phyloP scores from a whole-genome alignment of 2,888 invertebrate genomes.

The Athalia cordata region DNA sequence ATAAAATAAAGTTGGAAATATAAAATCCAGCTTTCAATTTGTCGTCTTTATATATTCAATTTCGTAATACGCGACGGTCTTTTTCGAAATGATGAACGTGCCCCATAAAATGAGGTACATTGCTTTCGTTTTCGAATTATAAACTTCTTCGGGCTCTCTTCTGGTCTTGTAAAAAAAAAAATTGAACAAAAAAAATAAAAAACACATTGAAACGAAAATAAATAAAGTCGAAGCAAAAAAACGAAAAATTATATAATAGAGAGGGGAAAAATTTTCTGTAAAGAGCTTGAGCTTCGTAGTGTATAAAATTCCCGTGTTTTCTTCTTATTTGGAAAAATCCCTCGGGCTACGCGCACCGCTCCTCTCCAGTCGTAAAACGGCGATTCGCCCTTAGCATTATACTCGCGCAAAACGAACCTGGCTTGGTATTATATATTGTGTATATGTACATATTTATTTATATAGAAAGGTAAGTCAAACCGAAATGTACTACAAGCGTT shows the following conservation, averaged over 20 bases:
- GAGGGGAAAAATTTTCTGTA: background rate
- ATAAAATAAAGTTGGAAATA: background rate
- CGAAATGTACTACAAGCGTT: background rate
- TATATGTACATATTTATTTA: background rate
- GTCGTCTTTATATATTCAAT: background rate
- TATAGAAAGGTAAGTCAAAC: too few species aligned
- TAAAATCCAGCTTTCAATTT: background rate
- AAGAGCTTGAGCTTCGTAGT: background rate
- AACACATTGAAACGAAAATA: background rate
- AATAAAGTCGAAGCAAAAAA: too few species aligned
- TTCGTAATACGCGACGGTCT: background rate
- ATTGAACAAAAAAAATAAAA: background rate
- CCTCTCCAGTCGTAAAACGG: background rate
- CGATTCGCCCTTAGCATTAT: background rate
- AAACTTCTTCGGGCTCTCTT: constrained; percentile 4
- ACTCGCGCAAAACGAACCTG: background rate
- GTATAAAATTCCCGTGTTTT: background rate
- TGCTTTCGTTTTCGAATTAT: constrained; percentile 14
- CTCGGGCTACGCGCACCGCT: constrained; percentile 4
- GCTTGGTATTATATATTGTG: background rate
- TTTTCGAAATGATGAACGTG: background rate
- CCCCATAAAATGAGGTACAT: background rate
- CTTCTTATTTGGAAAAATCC: constrained; percentile 12
- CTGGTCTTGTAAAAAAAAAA: background rate
- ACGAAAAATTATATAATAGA: background rate